Base-by-base conservation (phyloP, 2,888 invertebrate genomes). In the Cephonodes hylas region DNA sequence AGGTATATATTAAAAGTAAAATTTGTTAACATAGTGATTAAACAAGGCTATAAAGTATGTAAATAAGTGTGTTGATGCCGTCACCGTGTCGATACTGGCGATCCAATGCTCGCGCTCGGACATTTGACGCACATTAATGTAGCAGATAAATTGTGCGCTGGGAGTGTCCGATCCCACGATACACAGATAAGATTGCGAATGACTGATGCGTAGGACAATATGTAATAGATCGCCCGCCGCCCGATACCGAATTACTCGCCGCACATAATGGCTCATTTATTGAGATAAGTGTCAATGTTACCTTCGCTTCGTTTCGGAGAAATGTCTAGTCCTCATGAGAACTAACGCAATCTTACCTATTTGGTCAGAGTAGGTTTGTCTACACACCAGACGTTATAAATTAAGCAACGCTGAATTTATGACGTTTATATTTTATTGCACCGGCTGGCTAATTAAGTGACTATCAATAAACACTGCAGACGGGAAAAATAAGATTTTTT, bases 161-260 rank as follows among this genome's bases (percentile, higher is more conserved):
- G 74, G 76, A 80, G 74, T 76, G 77, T 72, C 70, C 75, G 83
- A 83, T 91, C 91, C 84, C 91, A 91, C 90, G 91, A 91, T 91
- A 78, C 73, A 68, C 68, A 79, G 90, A 90, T 89, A 88, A 91
- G 89, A 90, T 89, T 88, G 84, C 84, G 80, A 81, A 77, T 85
- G 86, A 86, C 86, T 86, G 90, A 90, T 91, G 87, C 85, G 78
- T 86, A 85, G 86, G 84, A 89, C 89, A 90, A 88, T 89, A 81
- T 84, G 84, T 86, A 84, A 89, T 87, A 89, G 89, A 91, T 90
- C 86, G 83, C 81, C 74, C 79, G 76, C 77, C 77, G 74, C 80
- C 73, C 76, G 81, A 76, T 84, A 82, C 79, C 77, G 83, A 83
- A 82, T 80, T 77, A 72, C 68, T 76, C 71, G 70, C 69, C 69